A percentile compares a stretch with the other conserved stretches of the same genome.
Conservation (phyloP, 2,113 vertebrate genomes). For the Passer montanus region DNA sequence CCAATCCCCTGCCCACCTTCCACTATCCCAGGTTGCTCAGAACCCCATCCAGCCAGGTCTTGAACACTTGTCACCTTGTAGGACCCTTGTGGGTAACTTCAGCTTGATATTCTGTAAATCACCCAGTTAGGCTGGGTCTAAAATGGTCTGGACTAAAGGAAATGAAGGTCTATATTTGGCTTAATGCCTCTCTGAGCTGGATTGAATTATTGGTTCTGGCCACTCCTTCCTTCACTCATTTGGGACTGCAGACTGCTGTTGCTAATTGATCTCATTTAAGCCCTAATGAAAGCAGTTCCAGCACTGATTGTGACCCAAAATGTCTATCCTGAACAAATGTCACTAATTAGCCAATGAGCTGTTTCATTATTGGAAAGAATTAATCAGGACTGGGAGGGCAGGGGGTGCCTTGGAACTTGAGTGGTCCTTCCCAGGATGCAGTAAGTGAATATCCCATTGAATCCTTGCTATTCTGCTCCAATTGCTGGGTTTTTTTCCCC, state of each 20-base stretch:
- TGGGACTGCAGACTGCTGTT: not conserved
- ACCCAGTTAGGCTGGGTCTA: not conserved
- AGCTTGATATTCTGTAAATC: not conserved
- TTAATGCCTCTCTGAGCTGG: not conserved
- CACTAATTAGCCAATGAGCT: not conserved
- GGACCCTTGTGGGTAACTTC: not conserved
- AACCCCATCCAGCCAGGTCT: not conserved
- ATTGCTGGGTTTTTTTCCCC: not conserved
- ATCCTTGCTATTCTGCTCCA: not conserved
- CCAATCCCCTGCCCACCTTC: not conserved
- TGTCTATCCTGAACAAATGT: not conserved
- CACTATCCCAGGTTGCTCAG: not conserved
- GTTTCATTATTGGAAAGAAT: not conserved
- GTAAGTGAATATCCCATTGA: not conserved
- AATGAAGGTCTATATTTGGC: not conserved
- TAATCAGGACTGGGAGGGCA: not conserved
- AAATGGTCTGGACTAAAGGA: not conserved
- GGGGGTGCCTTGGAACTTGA: not conserved
- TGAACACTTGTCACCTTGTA: not conserved
- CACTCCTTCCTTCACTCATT: not conserved
- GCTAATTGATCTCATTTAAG: not conserved
- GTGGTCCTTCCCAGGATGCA: not conserved
- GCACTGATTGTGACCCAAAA: not conserved
- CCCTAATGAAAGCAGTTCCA: not conserved
- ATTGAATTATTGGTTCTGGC: not conserved